Conservation (phyloP, 1,140 invertebrate species). For the Heliothis subflexa region DNA sequence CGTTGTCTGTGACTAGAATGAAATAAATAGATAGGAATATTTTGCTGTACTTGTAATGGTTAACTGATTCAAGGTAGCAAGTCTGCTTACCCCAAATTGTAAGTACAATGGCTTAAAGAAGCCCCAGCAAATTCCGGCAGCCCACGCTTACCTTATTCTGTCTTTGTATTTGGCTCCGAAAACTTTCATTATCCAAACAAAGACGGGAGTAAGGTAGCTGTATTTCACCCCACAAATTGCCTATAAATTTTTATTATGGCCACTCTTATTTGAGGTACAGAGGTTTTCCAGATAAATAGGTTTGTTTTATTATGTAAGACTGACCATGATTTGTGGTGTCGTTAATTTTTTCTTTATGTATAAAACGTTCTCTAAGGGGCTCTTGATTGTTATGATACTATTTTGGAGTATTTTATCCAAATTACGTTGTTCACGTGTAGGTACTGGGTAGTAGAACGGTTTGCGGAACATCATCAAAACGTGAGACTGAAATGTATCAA, state of each 20-base stretch:
- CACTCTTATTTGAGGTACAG: slow-evolving; percentile 77
- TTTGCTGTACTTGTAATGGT: too few relatives aligned
- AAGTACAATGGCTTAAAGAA: slow-evolving; percentile 8
- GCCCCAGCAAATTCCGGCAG: not conserved
- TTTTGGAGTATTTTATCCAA: not conserved
- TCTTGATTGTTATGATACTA: not conserved
- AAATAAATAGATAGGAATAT: too few relatives aligned
- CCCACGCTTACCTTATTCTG: slow-evolving; percentile 30
- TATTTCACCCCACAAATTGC: slow-evolving; percentile 77
- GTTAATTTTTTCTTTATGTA: slow-evolving; percentile 41
- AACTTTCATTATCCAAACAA: slow-evolving; percentile 78
- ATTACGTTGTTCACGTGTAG: too few relatives aligned
- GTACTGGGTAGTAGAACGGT: too few relatives aligned
- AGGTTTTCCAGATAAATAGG: slow-evolving; percentile 74
- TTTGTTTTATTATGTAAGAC: slow-evolving; percentile 68
- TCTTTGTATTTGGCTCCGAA: slow-evolving; percentile 47
- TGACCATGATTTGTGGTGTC: slow-evolving; percentile 57
- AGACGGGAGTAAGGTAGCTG: slow-evolving; percentile 65
- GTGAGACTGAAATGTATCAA: too few relatives aligned
- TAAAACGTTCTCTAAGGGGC: slow-evolving; percentile 23
- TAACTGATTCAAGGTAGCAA: not conserved
- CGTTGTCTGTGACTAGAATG: too few relatives aligned
- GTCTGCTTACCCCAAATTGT: not conserved
- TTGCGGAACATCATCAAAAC: too few relatives aligned
- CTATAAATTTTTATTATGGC: slow-evolving; percentile 82